Evolutionary conservation across 2,113 vertebrate species (phyloP), one percentile per base, ranked within the genome.

Genomic region (Eidolon helvum): DNA sequence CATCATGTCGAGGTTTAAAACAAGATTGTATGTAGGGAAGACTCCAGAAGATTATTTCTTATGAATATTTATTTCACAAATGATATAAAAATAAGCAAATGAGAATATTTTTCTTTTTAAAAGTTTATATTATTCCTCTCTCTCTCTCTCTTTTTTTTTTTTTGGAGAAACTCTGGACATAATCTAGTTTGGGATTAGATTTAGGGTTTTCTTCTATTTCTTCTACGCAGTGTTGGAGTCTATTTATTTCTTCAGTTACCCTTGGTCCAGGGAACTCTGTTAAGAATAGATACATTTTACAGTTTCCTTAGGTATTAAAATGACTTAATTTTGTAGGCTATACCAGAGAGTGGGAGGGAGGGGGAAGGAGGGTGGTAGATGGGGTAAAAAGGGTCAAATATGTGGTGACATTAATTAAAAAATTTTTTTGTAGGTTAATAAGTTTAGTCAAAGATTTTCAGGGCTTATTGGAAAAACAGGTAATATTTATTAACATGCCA

Each of bases 31-130:
- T 84, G 59, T 55, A 16, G n/a, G 24, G 5, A 75, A 78, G 38
- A 57, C 7, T 77, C 38, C 18, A 74, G 82, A 91, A 86, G 33
- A 33, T 82, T 77, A 65, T 77, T 77, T 65, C 45, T 71, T 65
- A 71, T 2, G 16, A 43, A 61, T 78, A 89, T 59, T 84, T 89
- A 79, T 65, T 91, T 89, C 61, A 96, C n/a, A 86, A 95, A 50
- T 85, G 24, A 28, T 66, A 66, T 40, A 57, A 35, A 83, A 77
- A 74, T 90, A 91, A 87, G 22, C 50, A 94, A 68, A 90, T 24
- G 24, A 45, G 24, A 80, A 26, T n/a, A 28, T 55, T 55, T 85
- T 88, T 55, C 18, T 86, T 71, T 66, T 38, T n/a, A 10, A 28
- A 59, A 22, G 22, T 69, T 94, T 72, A 61, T 55, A 50, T 7